Percentiles rank a stretch among this genome's conserved stretches.
Conservation (phyloP, 1,140 invertebrate species). For the Drosophila tristis region DNA sequence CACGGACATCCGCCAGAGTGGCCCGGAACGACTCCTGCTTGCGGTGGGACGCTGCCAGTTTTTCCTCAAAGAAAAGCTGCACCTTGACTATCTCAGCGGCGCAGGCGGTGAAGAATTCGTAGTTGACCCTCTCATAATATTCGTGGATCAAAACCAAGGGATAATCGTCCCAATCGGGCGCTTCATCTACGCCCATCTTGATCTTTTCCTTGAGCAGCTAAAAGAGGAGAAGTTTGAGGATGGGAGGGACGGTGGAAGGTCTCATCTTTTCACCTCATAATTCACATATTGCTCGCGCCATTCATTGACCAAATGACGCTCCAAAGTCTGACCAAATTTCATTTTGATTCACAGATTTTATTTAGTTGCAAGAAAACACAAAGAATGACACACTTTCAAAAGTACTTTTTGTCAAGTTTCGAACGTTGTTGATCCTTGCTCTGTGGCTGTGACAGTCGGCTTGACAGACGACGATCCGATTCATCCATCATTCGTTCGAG, state of each 20-base stretch:
- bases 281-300: conserved; percentile 75
- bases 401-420: conserved; percentile 33
- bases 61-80: background rate
- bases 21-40: conserved; percentile 7
- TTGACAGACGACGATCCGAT: background rate
- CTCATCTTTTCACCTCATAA: conserved; percentile 39
- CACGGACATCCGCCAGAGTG: background rate
- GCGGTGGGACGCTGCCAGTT: background rate
- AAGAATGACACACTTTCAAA: conserved; percentile 2
- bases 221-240: background rate
- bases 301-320: conserved; percentile 56
- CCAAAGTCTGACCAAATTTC: conserved; percentile 73
- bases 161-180: background rate
- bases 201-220: conserved; percentile 18
- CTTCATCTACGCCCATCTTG: conserved; percentile 14
- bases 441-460: background rate
- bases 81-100: background rate
- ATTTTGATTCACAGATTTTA: conserved; percentile 25
- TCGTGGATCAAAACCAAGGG: background rate
- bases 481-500: conserved; percentile 43
- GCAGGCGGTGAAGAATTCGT: background rate
- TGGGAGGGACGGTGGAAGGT: background rate
- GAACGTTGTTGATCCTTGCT: background rate
- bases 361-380: background rate
- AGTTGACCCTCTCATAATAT: background rate